Base-by-base conservation (phyloP, 2,888 invertebrate species). In the Brachyptera putata region DNA sequence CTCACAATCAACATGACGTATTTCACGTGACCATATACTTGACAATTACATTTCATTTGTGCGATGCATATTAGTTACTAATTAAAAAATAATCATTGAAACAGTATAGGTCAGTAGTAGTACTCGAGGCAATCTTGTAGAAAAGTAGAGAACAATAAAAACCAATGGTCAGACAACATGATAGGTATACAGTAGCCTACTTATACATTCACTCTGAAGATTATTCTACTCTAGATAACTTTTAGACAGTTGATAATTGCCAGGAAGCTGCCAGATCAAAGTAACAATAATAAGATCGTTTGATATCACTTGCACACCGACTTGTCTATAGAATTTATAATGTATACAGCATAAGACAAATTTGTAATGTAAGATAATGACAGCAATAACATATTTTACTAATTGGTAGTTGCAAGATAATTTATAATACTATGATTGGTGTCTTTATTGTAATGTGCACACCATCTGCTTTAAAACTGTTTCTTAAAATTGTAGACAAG, bases 61-160 rank as follows among this genome's bases (percentile, higher is more conserved):
- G 50, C 50, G 26, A 50, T 50, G 50, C 46, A 16, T 30, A 50
- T 9, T 30, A 16, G 21, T 18, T 16, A 25, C n/a, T 30, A 16
- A 34, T 18, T 16, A 25, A 50, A 18, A 50, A 30, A 50, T 14
- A 50, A 50, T 30, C 26, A 26, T 30, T 21, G 26, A 24, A 50
- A 50, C 14, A 50, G 25, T 26, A 26, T 50, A 34, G 50, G 21
- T 24, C 30, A 39, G 39, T 39, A 50, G 30, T 26, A 50, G 26
- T 50, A 25, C 50, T 50, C 26, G 34, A 30, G 25, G 18, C 14
- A 14, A 39, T 39, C 16, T 50, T 50, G 50, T 50, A 50, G 50
- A 50, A 50, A 50, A 50, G 50, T 50, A 50, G 30, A 50, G 50
- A 30, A 50, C 13, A 50, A 26, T 30, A 34, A 50, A 50, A 50